These are phyloP conservation scores for Tillus elongatus DNA, from an alignment of 2,888 invertebrate species.

Conservation along the genomic window DNA sequence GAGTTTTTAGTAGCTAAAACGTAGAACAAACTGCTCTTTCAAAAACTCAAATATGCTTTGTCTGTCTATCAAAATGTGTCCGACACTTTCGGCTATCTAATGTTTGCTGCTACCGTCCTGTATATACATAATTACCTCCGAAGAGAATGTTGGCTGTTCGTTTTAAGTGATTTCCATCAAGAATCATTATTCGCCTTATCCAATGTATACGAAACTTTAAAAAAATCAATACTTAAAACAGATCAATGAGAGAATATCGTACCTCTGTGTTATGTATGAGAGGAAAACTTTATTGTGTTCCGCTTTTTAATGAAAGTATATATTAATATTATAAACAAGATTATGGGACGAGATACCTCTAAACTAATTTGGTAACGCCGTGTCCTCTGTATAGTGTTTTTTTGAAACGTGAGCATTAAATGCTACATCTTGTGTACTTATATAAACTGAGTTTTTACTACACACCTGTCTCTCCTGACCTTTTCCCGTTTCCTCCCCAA, in stretches of 20 bases:
- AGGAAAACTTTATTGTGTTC: slow-evolving; percentile 45
- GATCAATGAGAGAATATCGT: slow-evolving; percentile 40
- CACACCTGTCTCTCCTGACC: too few species aligned
- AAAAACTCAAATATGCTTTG: too few species aligned
- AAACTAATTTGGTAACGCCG: slow-evolving; percentile 44
- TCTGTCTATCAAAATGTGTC: too few species aligned
- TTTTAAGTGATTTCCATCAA: slow-evolving; percentile 45
- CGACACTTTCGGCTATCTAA: too few species aligned
- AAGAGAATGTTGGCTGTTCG: slow-evolving; percentile 44
- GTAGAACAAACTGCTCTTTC: too few species aligned
- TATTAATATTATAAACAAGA: slow-evolving; percentile 38
- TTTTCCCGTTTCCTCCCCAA: too few species aligned
- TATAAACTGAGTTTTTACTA: slow-evolving; percentile 39
- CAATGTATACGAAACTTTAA: slow-evolving; percentile 64
- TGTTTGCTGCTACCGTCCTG: slow-evolving; percentile 4
- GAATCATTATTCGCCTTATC: slow-evolving; percentile 54
- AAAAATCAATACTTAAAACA: slow-evolving; percentile 32
- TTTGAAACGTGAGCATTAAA: slow-evolving; percentile 46
- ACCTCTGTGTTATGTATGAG: slow-evolving; percentile 44
- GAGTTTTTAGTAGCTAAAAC: too few species aligned
- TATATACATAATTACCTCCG: slow-evolving; percentile 40
- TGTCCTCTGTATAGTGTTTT: slow-evolving; percentile 46
- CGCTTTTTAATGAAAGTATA: slow-evolving; percentile 44
- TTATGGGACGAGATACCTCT: slow-evolving; percentile 43
- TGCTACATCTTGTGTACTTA: slow-evolving; percentile 47